Evolutionary conservation across 2,113 vertebrate genomes (phyloP).

Genomic region (Microcebus ravelobensis): DNA sequence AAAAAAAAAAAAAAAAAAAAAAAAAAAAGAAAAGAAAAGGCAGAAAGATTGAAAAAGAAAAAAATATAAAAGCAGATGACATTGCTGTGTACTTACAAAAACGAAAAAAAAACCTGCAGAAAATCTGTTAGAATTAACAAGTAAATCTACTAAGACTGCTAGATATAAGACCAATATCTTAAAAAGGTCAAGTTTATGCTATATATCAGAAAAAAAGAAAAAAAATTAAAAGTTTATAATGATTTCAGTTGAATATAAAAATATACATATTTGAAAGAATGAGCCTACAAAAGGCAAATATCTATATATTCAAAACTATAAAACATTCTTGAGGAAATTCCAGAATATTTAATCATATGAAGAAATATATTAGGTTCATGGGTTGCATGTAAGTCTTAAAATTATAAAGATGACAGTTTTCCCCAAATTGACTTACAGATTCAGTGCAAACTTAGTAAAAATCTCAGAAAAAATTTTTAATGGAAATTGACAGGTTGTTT

Average conservation of each 20-base stretch:
- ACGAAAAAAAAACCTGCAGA: neutral
- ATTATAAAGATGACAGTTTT: neutral
- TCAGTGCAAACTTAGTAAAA: neutral
- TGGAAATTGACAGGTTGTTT: neutral
- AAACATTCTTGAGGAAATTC: neutral
- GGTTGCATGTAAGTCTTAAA: neutral
- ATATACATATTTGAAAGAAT: neutral
- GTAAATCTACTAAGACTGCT: neutral
- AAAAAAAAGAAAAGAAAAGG: too few species aligned
- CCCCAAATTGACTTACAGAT: neutral
- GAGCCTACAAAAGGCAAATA: neutral
- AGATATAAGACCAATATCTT: neutral
- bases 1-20: too few species aligned
- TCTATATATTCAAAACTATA: neutral
- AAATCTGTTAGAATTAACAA: slow-evolving; percentile 28
- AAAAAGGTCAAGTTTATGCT: neutral
- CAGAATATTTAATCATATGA: neutral
- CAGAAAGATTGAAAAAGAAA: neutral
- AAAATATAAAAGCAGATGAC: neutral
- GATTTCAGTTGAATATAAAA: neutral
- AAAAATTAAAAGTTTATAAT: neutral
- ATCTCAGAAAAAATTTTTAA: neutral
- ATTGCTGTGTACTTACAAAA: neutral
- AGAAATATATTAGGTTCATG: neutral
- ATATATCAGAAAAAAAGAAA: neutral